Evolutionary conservation across 2,797 vertebrate species (phyloP).

Genomic region (Gallinago solitaria): DNA sequence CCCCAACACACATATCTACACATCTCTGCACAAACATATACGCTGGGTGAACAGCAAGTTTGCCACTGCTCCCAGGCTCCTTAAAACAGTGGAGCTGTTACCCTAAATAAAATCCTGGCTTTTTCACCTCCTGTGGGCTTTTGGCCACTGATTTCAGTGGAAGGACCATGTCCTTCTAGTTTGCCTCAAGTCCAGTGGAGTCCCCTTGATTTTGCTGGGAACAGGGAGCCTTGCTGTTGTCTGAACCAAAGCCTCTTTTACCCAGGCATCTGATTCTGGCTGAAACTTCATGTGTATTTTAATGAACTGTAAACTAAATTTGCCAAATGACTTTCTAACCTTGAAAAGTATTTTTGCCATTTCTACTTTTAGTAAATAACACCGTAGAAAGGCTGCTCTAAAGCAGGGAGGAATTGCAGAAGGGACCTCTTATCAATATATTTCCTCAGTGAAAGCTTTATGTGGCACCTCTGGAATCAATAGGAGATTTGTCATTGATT

Average conservation of each 20-base stretch:
- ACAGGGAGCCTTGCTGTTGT: accelerated
- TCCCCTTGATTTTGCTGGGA: background rate
- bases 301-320: background rate
- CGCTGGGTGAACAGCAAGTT: background rate
- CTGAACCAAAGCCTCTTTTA: background rate
- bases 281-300: background rate
- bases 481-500: slow-evolving; percentile 5
- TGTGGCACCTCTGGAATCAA: background rate
- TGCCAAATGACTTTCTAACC: background rate
- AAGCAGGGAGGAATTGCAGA: background rate
- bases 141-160: background rate
- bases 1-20: accelerated
- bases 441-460: background rate
- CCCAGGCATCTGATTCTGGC: background rate
- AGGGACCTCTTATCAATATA: background rate
- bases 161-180: background rate
- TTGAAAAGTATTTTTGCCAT: background rate
- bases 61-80: background rate
- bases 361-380: background rate
- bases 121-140: background rate
- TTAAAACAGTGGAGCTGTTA: background rate
- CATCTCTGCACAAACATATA: too few relatives aligned
- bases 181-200: background rate
- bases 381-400: background rate
- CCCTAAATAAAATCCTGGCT: background rate